These are phyloP conservation scores for Pseudococcus viburni DNA, from an alignment of 2,888 invertebrate genomes.

Conservation along the genomic window DNA sequence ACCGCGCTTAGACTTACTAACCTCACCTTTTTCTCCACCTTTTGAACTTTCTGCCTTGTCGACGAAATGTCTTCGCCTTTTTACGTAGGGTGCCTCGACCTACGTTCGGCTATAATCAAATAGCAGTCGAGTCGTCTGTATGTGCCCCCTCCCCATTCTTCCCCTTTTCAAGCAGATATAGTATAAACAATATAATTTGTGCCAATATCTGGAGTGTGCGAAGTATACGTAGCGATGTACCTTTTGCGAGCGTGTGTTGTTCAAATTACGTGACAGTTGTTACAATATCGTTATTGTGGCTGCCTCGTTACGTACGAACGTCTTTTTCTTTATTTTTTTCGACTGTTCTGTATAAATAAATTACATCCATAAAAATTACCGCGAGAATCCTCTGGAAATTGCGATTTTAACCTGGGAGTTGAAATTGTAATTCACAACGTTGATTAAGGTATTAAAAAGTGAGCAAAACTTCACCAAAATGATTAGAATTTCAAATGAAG, in stretches of 20 bases:
- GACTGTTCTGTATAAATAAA: too few species aligned
- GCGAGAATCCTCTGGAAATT: not conserved
- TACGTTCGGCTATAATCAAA: constrained; percentile 10
- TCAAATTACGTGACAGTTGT: not conserved
- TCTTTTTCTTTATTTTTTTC: too few species aligned
- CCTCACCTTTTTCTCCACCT: not conserved
- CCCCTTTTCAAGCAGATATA: not conserved
- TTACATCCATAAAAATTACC: too few species aligned
- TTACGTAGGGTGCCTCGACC: constrained; percentile 14
- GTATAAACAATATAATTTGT: not conserved
- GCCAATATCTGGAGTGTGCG: not conserved
- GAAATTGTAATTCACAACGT: too few species aligned
- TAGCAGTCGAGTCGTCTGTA: too few species aligned
- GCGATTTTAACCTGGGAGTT: too few species aligned
- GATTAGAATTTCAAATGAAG: too few species aligned
- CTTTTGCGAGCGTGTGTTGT: not conserved
- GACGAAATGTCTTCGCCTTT: not conserved
- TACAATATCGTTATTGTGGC: not conserved
- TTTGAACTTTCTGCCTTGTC: not conserved
- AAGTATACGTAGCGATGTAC: not conserved
- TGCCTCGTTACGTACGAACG: not conserved
- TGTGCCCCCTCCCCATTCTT: not conserved
- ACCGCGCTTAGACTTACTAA: not conserved
- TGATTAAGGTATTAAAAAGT: too few species aligned
- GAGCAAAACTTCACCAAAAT: too few species aligned